Conservation (phyloP, 2,888 invertebrate species). For the Opisthograptis luteolata region DNA sequence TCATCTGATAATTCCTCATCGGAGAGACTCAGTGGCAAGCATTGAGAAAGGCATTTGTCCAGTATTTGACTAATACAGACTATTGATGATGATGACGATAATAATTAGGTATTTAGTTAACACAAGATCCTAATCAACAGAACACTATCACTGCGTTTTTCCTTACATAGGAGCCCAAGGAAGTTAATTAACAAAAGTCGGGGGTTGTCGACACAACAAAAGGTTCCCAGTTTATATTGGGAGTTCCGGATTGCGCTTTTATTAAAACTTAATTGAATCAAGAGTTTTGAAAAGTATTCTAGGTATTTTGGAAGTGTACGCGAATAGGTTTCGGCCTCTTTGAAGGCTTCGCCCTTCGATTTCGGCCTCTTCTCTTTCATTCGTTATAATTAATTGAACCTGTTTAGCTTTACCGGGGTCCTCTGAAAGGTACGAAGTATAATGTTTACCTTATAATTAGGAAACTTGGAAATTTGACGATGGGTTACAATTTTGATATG, state of each 20-base stretch:
- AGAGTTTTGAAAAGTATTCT: constrained; percentile 33
- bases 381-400: constrained; percentile 19
- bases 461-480: too few relatives aligned
- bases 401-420: background rate
- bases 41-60: too few relatives aligned
- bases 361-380: too few relatives aligned
- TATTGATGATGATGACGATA: too few relatives aligned
- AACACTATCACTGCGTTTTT: background rate
- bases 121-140: too few relatives aligned
- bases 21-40: too few relatives aligned
- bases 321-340: constrained; percentile 27
- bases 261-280: constrained; percentile 55
- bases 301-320: constrained; percentile 33
- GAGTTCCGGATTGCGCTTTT: constrained; percentile 46
- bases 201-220: constrained; percentile 45
- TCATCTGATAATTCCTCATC: too few relatives aligned
- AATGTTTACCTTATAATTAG: too few relatives aligned
- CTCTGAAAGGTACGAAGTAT: too few relatives aligned
- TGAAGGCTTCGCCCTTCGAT: constrained; percentile 18
- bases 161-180: constrained; percentile 17
- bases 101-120: too few relatives aligned
- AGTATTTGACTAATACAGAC: too few relatives aligned
- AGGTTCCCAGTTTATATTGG: constrained; percentile 46
- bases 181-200: constrained; percentile 43
- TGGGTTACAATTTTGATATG: too few relatives aligned